Evolutionary conservation across 2,888 invertebrate genomes (phyloP).

Genomic region (Limnephilus rhombicus): DNA sequence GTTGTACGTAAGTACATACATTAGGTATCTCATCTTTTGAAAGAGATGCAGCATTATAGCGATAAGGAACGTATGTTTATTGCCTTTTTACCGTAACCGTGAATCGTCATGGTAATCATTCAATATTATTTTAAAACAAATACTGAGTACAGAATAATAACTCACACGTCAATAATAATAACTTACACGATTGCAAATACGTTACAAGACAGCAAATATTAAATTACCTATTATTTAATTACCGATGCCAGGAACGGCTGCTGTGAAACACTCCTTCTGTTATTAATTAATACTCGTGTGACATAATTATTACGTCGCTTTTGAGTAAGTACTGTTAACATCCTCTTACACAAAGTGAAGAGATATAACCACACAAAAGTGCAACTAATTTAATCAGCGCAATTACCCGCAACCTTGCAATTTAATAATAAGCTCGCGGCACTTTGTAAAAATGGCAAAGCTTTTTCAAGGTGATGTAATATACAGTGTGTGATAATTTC

Average conservation of each 20-base stretch:
- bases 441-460: background rate
- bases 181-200: background rate
- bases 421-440: background rate
- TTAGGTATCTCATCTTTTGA: too few species aligned
- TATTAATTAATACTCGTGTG: background rate
- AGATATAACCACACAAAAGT: constrained; percentile 7
- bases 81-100: too few species aligned
- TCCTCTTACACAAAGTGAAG: constrained; percentile 24
- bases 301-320: constrained; percentile 23
- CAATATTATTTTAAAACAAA: too few species aligned
- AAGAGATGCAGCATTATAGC: too few species aligned
- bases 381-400: constrained; percentile 34
- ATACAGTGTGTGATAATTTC: background rate
- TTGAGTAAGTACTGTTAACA: background rate
- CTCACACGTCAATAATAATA: background rate
- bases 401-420: background rate
- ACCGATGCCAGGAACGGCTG: background rate
- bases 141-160: background rate
- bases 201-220: background rate
- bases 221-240: background rate
- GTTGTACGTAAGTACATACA: too few species aligned
- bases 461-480: background rate
- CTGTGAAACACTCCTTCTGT: background rate
- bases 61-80: too few species aligned
- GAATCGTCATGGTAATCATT: too few species aligned